Percentiles rank a stretch among this genome's conserved stretches.
These are phyloP conservation scores for Sinhomidia bicolor DNA, from an alignment of 2,888 invertebrate species.

Conservation along the genomic window DNA sequence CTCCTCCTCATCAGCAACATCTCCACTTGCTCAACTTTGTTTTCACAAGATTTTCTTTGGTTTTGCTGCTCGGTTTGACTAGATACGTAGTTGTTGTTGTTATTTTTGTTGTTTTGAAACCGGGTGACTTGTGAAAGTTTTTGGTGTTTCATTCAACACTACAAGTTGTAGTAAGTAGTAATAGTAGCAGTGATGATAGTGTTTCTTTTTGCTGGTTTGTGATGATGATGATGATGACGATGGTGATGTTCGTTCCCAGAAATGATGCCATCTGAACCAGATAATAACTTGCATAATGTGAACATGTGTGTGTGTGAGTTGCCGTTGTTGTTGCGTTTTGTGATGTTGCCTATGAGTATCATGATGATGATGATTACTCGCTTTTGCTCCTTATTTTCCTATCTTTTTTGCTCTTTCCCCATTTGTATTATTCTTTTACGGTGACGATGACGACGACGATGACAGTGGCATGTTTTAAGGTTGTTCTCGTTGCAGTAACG, in stretches of 20 bases:
- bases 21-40: not conserved
- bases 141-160: not conserved
- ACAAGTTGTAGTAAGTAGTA: no score
- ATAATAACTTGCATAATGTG: conserved; percentile 75
- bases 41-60: conserved; percentile 1
- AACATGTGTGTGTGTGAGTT: conserved; percentile 70
- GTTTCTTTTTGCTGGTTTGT: conserved; percentile 21
- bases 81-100: not conserved
- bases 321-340: no score
- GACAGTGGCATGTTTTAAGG: conserved; percentile 75
- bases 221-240: conserved; percentile 20
- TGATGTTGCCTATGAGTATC: conserved; percentile 65
- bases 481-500: conserved; percentile 54
- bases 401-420: conserved; percentile 52
- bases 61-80: not conserved
- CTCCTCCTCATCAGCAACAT: not conserved
- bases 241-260: conserved; percentile 40
- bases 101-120: not conserved
- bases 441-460: conserved; percentile 52
- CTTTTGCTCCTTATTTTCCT: conserved; percentile 69
- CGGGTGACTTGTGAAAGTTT: conserved; percentile 44
- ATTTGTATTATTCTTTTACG: conserved; percentile 30
- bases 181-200: no score
- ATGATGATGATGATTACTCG: conserved; percentile 74
- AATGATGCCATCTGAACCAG: conserved; percentile 66